Evolutionary conservation across 37 sponge, comb jelly and placozoan genomes (phyloP).

Genomic region (Chondrilla cf. caribensis): DNA sequence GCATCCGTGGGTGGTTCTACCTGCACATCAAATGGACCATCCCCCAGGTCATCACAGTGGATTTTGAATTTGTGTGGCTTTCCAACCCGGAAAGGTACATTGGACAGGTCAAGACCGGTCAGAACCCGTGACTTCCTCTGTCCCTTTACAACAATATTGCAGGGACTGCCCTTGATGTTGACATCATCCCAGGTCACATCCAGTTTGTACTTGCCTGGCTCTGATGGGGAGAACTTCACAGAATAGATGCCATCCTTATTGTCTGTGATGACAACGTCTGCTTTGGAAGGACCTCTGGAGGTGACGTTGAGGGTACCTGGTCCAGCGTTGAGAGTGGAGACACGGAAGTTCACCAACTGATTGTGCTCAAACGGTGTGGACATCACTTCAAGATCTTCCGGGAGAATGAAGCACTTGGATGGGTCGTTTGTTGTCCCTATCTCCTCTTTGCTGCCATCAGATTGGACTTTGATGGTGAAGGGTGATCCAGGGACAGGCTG

Average conservation of each 20-base stretch:
- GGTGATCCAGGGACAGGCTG: constrained; percentile 68
- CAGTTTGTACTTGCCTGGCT: constrained; percentile 39
- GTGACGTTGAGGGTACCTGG: constrained; percentile 73
- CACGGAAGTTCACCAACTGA: constrained; percentile 40
- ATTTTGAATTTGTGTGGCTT: constrained; percentile 69
- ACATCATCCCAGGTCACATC: constrained; percentile 72
- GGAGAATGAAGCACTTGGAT: constrained; percentile 49
- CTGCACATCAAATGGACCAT: constrained; percentile 38
- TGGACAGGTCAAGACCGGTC: constrained; percentile 61
- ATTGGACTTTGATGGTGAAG: constrained; percentile 59
- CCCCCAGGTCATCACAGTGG: constrained; percentile 69
- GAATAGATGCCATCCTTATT: constrained; percentile 55
- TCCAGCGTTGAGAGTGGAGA: constrained; percentile 69
- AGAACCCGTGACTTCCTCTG: constrained; percentile 31
- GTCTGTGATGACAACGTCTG: constrained; percentile 30
- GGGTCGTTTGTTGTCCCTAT: constrained; percentile 39
- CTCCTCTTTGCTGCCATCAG: constrained; percentile 11
- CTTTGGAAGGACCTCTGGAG: constrained; percentile 49
- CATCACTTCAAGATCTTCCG: constrained; percentile 53
- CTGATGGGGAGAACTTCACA: constrained; percentile 57
- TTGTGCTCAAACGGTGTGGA: constrained; percentile 30
- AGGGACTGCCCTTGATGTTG: constrained; percentile 68
- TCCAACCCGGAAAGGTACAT: constrained; percentile 53
- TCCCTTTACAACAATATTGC: constrained; percentile 40
- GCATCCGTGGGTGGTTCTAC: constrained; percentile 44